Base-by-base conservation (phyloP, 2,888 invertebrate genomes). In the Polyommatus iphigenia region DNA sequence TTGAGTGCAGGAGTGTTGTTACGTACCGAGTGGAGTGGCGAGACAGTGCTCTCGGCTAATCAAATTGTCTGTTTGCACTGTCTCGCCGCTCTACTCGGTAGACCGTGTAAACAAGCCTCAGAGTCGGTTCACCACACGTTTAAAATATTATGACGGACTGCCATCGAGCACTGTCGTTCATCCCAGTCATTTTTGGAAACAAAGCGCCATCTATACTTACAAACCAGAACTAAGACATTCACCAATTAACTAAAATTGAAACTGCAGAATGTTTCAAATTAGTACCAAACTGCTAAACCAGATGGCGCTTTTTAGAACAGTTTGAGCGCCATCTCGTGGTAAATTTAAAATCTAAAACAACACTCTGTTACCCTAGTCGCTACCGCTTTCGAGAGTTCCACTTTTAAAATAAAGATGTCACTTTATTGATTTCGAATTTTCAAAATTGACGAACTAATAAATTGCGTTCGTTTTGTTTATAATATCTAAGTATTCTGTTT, bases 1-100 rank as follows among this genome's bases (percentile, higher is more conserved):
- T 86, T 82, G 82, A 90, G 89, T 83, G n/a, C n/a, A n/a, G 90
- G 87, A 88, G 67, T 18, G 15, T 89, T 90, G 83, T 91, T 88
- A 88, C 46, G 2, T 46, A 46, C 46, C 46, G 3, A 46, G 46
- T 46, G 7, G 46, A 46, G 46, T 46, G 10, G 46, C 10, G 10
- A 46, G 13, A 3, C 46, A 41, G 46, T 41, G 41, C 41, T 41
- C 10, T 41, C 41, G 8, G 8, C 8, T 2, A 41, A 8, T 41
- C 41, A 36, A 36, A 36, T 36, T 36, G 36, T 36, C 36, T 36
- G 36, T 41, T 41, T 41, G 41, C 10, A 41, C 41, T 41, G 41
- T 41, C 41, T 41, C 36, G 36, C 36, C 36, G 36, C 36, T 36
- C 36, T 41, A 41, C 41, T 41, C 41, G 41, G 1, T 8, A 10